These are phyloP conservation scores for Sitta carolinensis DNA, from an alignment of 2,797 vertebrate species.

Conservation along the genomic window DNA sequence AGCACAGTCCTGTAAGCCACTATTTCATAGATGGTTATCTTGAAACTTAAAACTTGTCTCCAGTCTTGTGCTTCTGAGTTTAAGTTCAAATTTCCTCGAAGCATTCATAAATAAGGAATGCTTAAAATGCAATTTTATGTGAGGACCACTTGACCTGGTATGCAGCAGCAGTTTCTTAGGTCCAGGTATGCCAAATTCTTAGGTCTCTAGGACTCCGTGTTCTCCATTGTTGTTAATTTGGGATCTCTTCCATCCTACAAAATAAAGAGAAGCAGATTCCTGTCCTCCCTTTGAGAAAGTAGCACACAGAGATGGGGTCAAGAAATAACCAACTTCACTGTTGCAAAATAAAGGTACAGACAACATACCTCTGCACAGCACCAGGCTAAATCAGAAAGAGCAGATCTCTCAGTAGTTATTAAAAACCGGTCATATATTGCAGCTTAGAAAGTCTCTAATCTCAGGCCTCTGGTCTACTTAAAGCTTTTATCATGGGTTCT, in stretches of 20 bases:
- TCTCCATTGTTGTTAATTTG: background rate
- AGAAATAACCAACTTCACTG: background rate
- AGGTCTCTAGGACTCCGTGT: background rate
- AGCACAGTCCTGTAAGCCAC: accelerated
- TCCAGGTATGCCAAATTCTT: no score
- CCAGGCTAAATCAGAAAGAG: background rate
- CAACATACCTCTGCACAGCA: background rate
- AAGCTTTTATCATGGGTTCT: background rate
- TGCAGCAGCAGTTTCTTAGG: background rate
- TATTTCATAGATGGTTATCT: background rate
- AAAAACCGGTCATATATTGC: background rate
- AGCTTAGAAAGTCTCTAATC: background rate
- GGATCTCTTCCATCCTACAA: background rate
- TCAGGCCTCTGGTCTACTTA: background rate
- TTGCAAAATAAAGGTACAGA: background rate
- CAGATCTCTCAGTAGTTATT: background rate
- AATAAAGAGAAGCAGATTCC: background rate
- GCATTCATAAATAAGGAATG: background rate
- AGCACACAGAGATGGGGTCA: background rate
- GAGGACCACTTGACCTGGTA: background rate
- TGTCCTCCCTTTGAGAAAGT: background rate
- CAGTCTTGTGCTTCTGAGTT: background rate
- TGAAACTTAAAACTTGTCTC: background rate
- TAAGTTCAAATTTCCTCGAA: background rate
- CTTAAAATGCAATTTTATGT: background rate